Evolutionary conservation across 2,888 invertebrate species (phyloP), one percentile per base, ranked within the genome.

Genomic region (Andrena trimmerana): DNA sequence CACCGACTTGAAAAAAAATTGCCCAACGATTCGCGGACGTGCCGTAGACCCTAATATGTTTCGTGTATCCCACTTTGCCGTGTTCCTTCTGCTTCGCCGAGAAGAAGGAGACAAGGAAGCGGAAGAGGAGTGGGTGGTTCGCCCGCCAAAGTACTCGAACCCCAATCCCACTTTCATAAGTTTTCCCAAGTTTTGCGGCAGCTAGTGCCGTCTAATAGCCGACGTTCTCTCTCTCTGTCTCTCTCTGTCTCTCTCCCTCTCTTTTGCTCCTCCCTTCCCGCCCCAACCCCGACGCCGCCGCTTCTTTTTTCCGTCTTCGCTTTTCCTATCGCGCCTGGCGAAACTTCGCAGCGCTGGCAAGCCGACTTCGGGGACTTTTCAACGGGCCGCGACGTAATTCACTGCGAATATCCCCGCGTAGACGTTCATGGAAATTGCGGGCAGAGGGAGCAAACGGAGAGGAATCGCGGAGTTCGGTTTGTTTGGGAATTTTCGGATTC

Each of bases 161-260:
- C 89, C 24, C 92, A 91, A 92, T 92, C 85, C 90, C 82, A 91
- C 91, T 93, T 92, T 91, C 90, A 91, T 92, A 91, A 93, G 91
- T 93, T 92, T 88, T 80, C 81, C 80, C 86, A 90, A 92, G 90
- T 93, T 93, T 90, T 85, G 85, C 90, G 86, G 88, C 87, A 88
- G 89, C 91, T 85, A 90, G 90, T 88, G 87, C 88, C 89, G 87
- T 90, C 91, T 92, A 90, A 93, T 92, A 91, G 90, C 89, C 84
- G 80, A 67, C 71, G 66, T 57, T 63, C 83, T 27, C 36, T 50
- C 13, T 33, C 24, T 42, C 42, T n/a, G n/a, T 42, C 13, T 10
- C 36, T 27, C 0, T 27, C 20, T 20, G 20, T 36, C 54, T 60
- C 54, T 50, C 76, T 74, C 62, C 63, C 66, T 72, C 63, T 62